phyloP scores from a whole-genome alignment of 2,797 vertebrate genomes.

The Dendrocincla tyrannina region DNA sequence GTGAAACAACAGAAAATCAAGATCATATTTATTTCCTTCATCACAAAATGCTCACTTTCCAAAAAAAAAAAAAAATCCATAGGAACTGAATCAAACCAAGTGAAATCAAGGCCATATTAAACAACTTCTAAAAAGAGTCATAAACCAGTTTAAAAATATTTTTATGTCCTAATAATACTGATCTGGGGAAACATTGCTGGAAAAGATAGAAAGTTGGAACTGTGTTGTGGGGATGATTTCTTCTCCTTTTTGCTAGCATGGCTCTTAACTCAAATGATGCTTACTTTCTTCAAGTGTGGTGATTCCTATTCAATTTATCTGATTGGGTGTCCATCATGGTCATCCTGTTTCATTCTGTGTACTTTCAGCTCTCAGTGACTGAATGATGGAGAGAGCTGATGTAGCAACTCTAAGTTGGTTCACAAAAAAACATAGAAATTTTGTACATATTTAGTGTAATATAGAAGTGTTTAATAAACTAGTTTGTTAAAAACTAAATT shows the following conservation, averaged over 20 bases:
- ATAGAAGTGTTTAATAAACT: neutral
- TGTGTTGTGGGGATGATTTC: neutral
- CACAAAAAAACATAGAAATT: neutral
- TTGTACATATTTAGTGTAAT: neutral
- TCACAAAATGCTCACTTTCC: neutral
- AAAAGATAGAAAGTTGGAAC: neutral
- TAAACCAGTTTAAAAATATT: neutral
- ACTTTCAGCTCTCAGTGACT: neutral
- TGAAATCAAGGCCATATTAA: neutral
- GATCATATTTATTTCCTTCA: neutral
- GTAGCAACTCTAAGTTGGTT: neutral
- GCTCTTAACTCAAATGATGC: neutral
- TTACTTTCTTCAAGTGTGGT: neutral
- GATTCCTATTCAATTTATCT: neutral
- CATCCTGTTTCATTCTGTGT: neutral
- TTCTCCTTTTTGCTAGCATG: neutral
- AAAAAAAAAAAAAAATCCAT: neutral
- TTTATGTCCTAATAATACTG: neutral
- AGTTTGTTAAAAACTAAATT: neutral
- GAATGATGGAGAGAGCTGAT: neutral
- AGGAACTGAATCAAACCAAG: neutral
- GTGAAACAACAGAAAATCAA: neutral
- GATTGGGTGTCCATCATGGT: neutral
- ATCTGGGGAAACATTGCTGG: neutral
- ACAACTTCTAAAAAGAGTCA: neutral